phyloP scores from a whole-genome alignment of 2,797 vertebrate genomes.

The Nasua narica region DNA sequence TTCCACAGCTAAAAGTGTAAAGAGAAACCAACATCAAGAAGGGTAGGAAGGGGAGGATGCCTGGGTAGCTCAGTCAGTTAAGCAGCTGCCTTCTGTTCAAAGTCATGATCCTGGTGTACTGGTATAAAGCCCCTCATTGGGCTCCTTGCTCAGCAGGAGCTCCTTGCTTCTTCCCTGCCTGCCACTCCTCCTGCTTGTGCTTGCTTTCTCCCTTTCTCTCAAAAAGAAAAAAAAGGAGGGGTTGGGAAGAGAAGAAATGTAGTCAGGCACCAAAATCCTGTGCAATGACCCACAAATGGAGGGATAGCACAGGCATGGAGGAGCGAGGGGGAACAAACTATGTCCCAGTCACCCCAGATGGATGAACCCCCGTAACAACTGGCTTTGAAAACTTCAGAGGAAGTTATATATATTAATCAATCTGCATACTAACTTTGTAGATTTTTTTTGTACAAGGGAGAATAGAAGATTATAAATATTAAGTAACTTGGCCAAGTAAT shows the following conservation, averaged over 20 bases:
- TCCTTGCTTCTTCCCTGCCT: too few relatives aligned
- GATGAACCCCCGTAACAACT: neutral
- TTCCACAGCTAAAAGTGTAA: neutral
- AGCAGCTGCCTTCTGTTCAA: too few relatives aligned
- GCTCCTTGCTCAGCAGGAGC: too few relatives aligned
- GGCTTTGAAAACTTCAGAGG: neutral
- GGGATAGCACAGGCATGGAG: neutral
- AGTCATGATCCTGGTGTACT: too few relatives aligned
- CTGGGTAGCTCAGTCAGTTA: too few relatives aligned
- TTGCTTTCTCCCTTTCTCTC: too few relatives aligned
- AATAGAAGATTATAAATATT: neutral
- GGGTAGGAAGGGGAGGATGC: neutral
- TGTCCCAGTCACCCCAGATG: neutral
- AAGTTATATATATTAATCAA: neutral
- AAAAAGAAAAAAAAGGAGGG: too few relatives aligned
- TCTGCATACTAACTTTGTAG: neutral
- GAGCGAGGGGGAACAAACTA: neutral
- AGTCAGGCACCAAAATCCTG: neutral
- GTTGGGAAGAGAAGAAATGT: neutral
- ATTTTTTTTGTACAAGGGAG: neutral
- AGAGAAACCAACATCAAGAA: neutral
- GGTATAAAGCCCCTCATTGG: too few relatives aligned
- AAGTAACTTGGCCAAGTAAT: neutral
- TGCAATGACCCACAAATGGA: neutral
- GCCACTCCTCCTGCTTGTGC: too few relatives aligned